Evolutionary conservation across 1,140 invertebrate genomes (phyloP).

Genomic region (Leptinotarsa texana): DNA sequence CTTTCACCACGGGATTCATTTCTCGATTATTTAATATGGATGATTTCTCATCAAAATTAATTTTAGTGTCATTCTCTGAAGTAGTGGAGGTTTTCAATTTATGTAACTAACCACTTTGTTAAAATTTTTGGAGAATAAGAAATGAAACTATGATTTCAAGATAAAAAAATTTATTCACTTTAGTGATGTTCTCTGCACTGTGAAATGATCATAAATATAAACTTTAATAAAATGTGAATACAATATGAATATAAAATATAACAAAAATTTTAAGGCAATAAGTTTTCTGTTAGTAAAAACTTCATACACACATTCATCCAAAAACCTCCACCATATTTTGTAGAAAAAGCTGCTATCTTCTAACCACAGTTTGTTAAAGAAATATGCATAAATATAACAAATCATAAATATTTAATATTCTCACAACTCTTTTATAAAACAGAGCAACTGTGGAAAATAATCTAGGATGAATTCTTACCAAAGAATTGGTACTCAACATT

Average conservation of each 20-base stretch:
- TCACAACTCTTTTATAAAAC: slow-evolving; percentile 21
- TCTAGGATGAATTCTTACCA: background rate
- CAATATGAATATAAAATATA: slow-evolving; percentile 49
- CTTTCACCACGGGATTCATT: too few relatives aligned
- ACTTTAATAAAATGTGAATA: slow-evolving; percentile 40
- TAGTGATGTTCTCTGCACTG: slow-evolving; percentile 47
- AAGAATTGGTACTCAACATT: background rate
- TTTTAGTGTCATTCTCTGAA: too few relatives aligned
- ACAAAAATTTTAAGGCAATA: slow-evolving; percentile 46
- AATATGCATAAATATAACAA: slow-evolving; percentile 34
- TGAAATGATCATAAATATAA: slow-evolving; percentile 43
- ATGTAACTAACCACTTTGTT: too few relatives aligned
- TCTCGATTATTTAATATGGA: too few relatives aligned
- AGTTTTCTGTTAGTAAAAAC: slow-evolving; percentile 30
- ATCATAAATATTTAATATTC: slow-evolving; percentile 31
- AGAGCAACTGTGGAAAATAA: slow-evolving; percentile 20
- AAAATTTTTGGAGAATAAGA: background rate
- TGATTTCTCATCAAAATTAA: too few relatives aligned
- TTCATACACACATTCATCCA: slow-evolving; percentile 37
- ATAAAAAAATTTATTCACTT: slow-evolving; percentile 40
- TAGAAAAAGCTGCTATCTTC: slow-evolving; percentile 45
- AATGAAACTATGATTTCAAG: background rate
- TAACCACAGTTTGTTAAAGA: slow-evolving; percentile 27
- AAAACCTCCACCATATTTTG: slow-evolving; percentile 45
- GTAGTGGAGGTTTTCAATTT: too few relatives aligned